Evolutionary conservation across 2,888 invertebrate species (phyloP).

Genomic region (Hyppa rectilinea): DNA sequence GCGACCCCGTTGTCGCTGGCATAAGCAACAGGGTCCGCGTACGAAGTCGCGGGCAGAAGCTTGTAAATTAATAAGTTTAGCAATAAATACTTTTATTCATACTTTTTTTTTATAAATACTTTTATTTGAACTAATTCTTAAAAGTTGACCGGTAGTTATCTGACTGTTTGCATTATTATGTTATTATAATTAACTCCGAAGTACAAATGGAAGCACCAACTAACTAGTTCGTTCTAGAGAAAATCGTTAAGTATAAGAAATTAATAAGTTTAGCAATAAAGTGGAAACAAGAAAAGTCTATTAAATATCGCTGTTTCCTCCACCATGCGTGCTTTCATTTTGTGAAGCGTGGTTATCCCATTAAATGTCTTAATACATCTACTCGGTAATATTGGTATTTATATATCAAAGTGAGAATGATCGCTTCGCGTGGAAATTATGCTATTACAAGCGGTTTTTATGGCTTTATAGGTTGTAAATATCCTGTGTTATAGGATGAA

Average conservation of each 20-base stretch:
- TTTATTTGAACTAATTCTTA: too few species aligned
- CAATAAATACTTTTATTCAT: too few species aligned
- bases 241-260: constrained; percentile 46
- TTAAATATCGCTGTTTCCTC: constrained; percentile 71
- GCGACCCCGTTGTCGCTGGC: too few species aligned
- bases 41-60: too few species aligned
- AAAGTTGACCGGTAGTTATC: constrained; percentile 20
- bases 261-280: constrained; percentile 42
- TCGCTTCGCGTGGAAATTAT: constrained; percentile 47
- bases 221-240: constrained; percentile 8
- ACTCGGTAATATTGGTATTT: constrained; percentile 67
- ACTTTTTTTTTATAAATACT: too few species aligned
- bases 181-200: constrained; percentile 1
- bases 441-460: constrained; percentile 44
- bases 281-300: constrained; percentile 73
- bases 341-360: constrained; percentile 67
- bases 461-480: constrained; percentile 24
- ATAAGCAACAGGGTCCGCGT: too few species aligned
- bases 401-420: constrained; percentile 47
- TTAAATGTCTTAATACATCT: constrained; percentile 65
- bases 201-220: constrained; percentile 1
- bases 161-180: constrained; percentile 8
- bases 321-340: constrained; percentile 66
- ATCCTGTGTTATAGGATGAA: constrained; percentile 6
- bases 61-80: too few species aligned